phyloP scores from a whole-genome alignment of 1,140 invertebrate species.

The Zophobas atratus region DNA sequence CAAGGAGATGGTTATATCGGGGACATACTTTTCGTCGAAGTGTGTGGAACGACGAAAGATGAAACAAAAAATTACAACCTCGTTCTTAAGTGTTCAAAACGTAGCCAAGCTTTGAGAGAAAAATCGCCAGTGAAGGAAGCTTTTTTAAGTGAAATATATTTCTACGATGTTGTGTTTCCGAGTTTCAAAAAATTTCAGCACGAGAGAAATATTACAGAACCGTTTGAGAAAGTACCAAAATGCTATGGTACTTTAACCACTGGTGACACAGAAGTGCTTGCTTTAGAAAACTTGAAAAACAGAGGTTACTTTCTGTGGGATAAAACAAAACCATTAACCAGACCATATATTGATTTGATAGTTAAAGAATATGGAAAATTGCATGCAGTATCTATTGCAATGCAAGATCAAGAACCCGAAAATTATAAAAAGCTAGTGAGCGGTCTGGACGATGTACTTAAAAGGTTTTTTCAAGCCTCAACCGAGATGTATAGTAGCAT shows the following conservation, averaged over 20 bases:
- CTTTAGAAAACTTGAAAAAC: constrained; percentile 72
- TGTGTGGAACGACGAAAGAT: not conserved
- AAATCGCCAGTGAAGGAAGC: not conserved
- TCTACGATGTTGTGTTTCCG: constrained; percentile 9
- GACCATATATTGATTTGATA: constrained; percentile 67
- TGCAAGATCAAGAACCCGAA: constrained; percentile 66
- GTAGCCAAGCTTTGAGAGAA: constrained; percentile 7
- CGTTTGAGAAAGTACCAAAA: not conserved
- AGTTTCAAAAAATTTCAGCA: not conserved
- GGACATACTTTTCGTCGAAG: not conserved
- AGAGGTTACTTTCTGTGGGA: constrained; percentile 69
- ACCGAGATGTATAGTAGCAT: constrained; percentile 6
- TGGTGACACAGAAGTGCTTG: constrained; percentile 67
- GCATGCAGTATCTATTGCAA: constrained; percentile 70
- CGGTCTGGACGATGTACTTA: constrained; percentile 48
- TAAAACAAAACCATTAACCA: constrained; percentile 67
- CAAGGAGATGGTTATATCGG: not conserved
- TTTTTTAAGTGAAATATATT: constrained; percentile 25
- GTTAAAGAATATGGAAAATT: constrained; percentile 70
- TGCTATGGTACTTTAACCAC: too few species aligned
- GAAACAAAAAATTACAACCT: constrained; percentile 11
- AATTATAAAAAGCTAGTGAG: constrained; percentile 53
- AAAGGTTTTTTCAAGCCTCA: constrained; percentile 60
- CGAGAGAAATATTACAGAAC: constrained; percentile 7
- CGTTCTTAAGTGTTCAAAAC: constrained; percentile 5